Evolutionary conservation across 2,888 invertebrate genomes (phyloP), one percentile per base, ranked within the genome.

Genomic region (Torymus texanus): DNA sequence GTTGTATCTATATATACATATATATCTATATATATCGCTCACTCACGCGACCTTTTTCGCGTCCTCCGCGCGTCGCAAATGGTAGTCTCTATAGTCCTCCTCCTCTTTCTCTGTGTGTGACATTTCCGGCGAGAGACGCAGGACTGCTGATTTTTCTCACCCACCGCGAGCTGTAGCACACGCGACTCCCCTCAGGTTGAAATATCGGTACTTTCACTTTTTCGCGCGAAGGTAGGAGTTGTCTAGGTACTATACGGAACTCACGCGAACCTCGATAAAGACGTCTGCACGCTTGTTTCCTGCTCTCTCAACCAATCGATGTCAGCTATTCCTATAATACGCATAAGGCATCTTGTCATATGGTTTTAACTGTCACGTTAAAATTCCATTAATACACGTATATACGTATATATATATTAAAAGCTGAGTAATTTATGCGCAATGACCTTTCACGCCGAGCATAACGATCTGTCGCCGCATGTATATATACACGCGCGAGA

Each of bases 141-240:
- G 29, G 29, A 3, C 66, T 21, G 70, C 70, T 12, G 18, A 29
- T 29, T 29, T 29, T 29, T 29, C 29, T 29, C 5, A 29, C 29
- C 29, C 29, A 5, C 29, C 29, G 50, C 16, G 14, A n/a, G n/a
- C n/a, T 12, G 11, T 2, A 5, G 55, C n/a, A n/a, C 41, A 14
- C 62, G 13, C 16, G 62, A 14, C 41, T 65, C 2, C 29, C 65
- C 21, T 29, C 58, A 21, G 18, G 50, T 75, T 66, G 58, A 75
- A 75, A 66, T 75, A 75, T 75, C 74, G 74, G 59, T 66, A 75
- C 74, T 75, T 75, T 75, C 75, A 75, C 75, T 68, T 55, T 68
- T 75, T 68, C 53, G 62, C 75, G 61, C 66, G 41, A 3, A 16
- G 29, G 29, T 29, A 29, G 29, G 29, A 29, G 29, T 29, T 29